Conservation (phyloP, 2,888 invertebrate genomes). For the Taphrorychus bicolor region DNA sequence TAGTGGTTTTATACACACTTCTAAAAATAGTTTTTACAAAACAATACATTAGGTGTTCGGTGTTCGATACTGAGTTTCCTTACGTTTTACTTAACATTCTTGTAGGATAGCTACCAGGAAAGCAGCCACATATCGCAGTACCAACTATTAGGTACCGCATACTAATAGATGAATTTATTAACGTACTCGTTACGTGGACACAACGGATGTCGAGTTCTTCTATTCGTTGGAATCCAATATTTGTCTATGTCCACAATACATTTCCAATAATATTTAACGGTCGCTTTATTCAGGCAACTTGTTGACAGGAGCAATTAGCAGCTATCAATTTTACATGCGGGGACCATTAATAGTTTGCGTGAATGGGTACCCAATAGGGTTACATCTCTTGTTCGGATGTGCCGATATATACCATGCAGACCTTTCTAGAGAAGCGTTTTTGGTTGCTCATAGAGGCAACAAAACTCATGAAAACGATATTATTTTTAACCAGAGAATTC, state of each 20-base stretch:
- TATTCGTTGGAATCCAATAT: slow-evolving; percentile 1
- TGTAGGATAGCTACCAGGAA: too few species aligned
- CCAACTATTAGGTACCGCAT: neutral
- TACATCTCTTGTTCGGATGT: neutral
- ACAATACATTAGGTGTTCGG: too few species aligned
- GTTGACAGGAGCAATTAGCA: slow-evolving; percentile 9
- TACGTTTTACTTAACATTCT: too few species aligned
- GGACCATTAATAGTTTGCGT: neutral
- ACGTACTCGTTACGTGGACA: neutral
- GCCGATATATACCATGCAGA: neutral
- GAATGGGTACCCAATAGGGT: neutral
- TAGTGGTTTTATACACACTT: too few species aligned
- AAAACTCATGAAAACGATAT: too few species aligned
- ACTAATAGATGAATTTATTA: neutral
- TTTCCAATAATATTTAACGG: slow-evolving; percentile 8
- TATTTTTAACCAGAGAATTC: too few species aligned
- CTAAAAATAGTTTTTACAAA: too few species aligned
- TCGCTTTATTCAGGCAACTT: neutral
- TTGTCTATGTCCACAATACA: slow-evolving; percentile 7
- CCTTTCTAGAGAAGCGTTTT: neutral
- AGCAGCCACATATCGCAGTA: neutral
- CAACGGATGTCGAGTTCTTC: slow-evolving; percentile 3
- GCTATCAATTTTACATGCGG: slow-evolving; percentile 9
- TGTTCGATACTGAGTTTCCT: too few species aligned
- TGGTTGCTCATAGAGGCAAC: neutral